These are phyloP conservation scores for Nineta flava DNA, from an alignment of 2,888 invertebrate species.

Conservation along the genomic window DNA sequence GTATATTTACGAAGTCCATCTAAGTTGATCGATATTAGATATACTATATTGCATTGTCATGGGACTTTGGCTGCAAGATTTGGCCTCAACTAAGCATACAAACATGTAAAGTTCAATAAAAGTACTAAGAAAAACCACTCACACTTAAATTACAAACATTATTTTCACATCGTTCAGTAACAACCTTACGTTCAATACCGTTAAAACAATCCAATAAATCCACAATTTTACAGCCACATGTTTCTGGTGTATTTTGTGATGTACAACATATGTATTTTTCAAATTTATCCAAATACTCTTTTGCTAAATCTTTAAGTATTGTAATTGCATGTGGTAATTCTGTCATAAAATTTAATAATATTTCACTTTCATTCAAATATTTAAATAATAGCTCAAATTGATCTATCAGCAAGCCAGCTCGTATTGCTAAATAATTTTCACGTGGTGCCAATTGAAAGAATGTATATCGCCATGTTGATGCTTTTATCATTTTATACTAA, in stretches of 20 bases:
- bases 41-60: too few species aligned
- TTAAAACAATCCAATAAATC: background rate
- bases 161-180: background rate
- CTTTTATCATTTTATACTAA: background rate
- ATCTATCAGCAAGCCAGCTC: background rate
- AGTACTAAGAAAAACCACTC: background rate
- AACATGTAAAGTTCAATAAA: too few species aligned
- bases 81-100: too few species aligned
- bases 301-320: background rate
- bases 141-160: background rate
- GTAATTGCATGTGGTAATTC: background rate
- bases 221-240: background rate
- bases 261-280: background rate
- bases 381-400: background rate
- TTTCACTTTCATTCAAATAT: background rate
- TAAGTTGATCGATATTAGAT: too few species aligned
- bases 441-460: background rate
- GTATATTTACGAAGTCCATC: too few species aligned
- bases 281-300: background rate
- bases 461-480: background rate
- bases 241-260: background rate
- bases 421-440: background rate
- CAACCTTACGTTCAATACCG: background rate
- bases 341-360: background rate
- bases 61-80: too few species aligned